Evolutionary conservation across 30 jellyfish, hydroid and myxozoan species (phyloP).

Genomic region (Turritopsis rubra): DNA sequence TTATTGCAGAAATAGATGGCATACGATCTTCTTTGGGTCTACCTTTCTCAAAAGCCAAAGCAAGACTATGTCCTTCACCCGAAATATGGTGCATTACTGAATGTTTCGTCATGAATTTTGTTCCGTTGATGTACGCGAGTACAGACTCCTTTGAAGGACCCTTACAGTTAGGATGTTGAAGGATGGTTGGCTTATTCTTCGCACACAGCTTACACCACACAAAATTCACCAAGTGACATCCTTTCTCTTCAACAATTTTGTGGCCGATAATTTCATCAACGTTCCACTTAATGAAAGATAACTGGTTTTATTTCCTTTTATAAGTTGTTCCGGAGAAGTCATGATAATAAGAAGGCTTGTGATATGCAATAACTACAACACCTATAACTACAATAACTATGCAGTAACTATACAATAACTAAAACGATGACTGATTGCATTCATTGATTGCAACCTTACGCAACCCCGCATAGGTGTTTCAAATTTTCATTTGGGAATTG

Average conservation of each 20-base stretch:
- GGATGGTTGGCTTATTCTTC: conserved; percentile 6
- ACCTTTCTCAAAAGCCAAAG: conserved; percentile 1
- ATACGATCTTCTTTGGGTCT: not conserved
- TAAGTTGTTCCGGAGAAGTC: not conserved
- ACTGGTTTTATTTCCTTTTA: conserved; percentile 6
- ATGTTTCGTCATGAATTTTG: not conserved
- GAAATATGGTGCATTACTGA: conserved; percentile 3
- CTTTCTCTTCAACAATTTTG: conserved; percentile 1
- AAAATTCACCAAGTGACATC: not conserved
- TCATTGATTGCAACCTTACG: no score
- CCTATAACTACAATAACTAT: no score
- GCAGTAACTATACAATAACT: no score
- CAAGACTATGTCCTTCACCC: conserved; percentile 2
- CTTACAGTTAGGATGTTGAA: conserved; percentile 7
- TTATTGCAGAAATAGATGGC: not conserved
- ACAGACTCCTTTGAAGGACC: not conserved
- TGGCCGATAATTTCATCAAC: conserved; percentile 3
- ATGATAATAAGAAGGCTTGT: no score
- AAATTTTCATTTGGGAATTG: no score
- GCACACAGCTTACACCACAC: conserved; percentile 9
- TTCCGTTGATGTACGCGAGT: not conserved
- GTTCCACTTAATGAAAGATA: not conserved
- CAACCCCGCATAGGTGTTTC: no score
- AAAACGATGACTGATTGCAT: no score
- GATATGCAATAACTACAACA: no score